Evolutionary conservation across 2,113 vertebrate genomes (phyloP).

Genomic region (Ceyx melanurus): DNA sequence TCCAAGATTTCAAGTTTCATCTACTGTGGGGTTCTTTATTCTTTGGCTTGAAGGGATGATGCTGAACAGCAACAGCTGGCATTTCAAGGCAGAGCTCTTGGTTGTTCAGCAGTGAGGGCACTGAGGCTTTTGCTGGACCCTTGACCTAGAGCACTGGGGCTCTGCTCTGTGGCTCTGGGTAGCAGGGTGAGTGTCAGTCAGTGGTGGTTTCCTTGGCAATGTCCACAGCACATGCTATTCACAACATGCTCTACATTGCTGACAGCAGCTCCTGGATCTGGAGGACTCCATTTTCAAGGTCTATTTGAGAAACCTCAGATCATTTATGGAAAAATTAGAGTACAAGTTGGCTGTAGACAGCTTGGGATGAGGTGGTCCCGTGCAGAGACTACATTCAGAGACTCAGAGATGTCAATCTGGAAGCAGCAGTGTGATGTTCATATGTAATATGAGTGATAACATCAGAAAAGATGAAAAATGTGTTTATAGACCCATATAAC

Average conservation of each 20-base stretch:
- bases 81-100: neutral
- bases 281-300: neutral
- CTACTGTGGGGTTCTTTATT: neutral
- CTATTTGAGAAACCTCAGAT: neutral
- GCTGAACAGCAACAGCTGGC: neutral
- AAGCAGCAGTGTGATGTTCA: neutral
- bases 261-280: neutral
- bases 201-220: neutral
- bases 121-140: neutral
- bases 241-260: neutral
- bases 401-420: neutral
- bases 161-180: neutral
- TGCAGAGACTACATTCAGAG: neutral
- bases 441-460: neutral
- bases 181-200: neutral
- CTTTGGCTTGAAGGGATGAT: neutral
- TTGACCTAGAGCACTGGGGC: accelerated
- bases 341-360: neutral
- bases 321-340: neutral
- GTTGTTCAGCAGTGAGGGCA: accelerated
- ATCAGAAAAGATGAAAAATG: neutral
- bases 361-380: neutral
- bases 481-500: neutral
- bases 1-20: neutral
- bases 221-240: neutral